Percentiles rank a stretch among this genome's conserved stretches.
These are phyloP conservation scores for Orthosia cruda DNA, from an alignment of 2,888 invertebrate genomes.

Conservation along the genomic window DNA sequence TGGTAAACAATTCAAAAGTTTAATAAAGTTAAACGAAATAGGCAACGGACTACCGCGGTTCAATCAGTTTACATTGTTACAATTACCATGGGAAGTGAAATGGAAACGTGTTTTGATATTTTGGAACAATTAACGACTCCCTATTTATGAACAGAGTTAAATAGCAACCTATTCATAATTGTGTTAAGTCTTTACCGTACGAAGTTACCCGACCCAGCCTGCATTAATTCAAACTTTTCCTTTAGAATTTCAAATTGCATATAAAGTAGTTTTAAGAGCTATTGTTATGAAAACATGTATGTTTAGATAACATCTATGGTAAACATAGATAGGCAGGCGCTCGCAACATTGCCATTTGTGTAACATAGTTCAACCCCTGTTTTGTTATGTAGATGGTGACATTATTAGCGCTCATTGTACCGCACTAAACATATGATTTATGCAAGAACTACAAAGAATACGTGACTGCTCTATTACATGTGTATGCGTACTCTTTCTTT, in stretches of 20 bases:
- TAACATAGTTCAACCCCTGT: conserved; percentile 73
- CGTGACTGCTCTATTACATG: conserved; percentile 65
- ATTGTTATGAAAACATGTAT: conserved; percentile 59
- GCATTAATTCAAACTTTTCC: conserved; percentile 43
- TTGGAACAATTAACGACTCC: conserved; percentile 13
- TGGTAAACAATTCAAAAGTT: conserved; percentile 25
- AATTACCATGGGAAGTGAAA: conserved; percentile 1
- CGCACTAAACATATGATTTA: conserved; percentile 74
- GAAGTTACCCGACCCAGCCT: conserved; percentile 7
- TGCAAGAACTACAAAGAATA: conserved; percentile 71
- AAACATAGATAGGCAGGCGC: conserved; percentile 63
- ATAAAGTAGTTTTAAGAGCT: conserved; percentile 51
- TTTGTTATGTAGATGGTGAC: conserved; percentile 84
- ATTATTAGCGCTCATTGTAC: conserved; percentile 78
- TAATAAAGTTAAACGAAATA: conserved; percentile 16
- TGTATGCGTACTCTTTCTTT: conserved; percentile 51
- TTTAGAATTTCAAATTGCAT: conserved; percentile 39
- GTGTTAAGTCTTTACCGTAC: conserved; percentile 1
- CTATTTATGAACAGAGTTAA: conserved; percentile 12
- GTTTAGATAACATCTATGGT: conserved; percentile 51
- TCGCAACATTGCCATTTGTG: conserved; percentile 66
- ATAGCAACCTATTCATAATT: conserved; percentile 3
- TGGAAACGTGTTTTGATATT: conserved; percentile 23
- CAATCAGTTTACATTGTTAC: conserved; percentile 17
- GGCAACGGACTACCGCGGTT: conserved; percentile 1